These are phyloP conservation scores for Protophormia terraenovae DNA, from an alignment of 2,888 invertebrate species.

Conservation along the genomic window DNA sequence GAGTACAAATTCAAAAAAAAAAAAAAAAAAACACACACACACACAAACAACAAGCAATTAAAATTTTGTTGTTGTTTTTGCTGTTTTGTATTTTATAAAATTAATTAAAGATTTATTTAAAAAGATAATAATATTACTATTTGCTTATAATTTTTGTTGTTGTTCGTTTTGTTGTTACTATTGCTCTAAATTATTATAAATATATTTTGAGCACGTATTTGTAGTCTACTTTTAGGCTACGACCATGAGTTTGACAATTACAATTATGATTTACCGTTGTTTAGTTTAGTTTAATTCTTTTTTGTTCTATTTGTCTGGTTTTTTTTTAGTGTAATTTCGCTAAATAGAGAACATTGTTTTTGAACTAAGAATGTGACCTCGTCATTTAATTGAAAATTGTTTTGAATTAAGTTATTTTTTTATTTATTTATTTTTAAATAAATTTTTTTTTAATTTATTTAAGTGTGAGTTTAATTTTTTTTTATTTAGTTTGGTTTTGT, in stretches of 20 bases:
- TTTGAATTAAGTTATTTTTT: constrained; percentile 35
- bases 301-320: neutral
- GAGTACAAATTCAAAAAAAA: constrained; percentile 34
- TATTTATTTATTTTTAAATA: constrained; percentile 59
- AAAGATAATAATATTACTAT: constrained; percentile 43
- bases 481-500: constrained; percentile 40
- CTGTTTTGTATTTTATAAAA: constrained; percentile 41
- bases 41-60: constrained; percentile 1
- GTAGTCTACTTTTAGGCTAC: constrained; percentile 57
- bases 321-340: neutral
- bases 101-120: constrained; percentile 62
- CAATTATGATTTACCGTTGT: constrained; percentile 54
- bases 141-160: neutral
- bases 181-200: no score
- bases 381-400: constrained; percentile 53
- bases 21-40: neutral
- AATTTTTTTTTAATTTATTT: constrained; percentile 29
- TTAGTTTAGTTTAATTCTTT: neutral
- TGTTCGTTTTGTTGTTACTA: neutral
- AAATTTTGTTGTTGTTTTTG: constrained; percentile 26
- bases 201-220: constrained; percentile 9
- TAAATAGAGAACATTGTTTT: neutral
- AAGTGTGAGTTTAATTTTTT: constrained; percentile 35
- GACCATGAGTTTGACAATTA: constrained; percentile 52
- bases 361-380: constrained; percentile 38